Percentiles rank a stretch among this genome's conserved stretches.
Conservation (phyloP, 2,113 vertebrate genomes). For the Laterallus jamaicensis region DNA sequence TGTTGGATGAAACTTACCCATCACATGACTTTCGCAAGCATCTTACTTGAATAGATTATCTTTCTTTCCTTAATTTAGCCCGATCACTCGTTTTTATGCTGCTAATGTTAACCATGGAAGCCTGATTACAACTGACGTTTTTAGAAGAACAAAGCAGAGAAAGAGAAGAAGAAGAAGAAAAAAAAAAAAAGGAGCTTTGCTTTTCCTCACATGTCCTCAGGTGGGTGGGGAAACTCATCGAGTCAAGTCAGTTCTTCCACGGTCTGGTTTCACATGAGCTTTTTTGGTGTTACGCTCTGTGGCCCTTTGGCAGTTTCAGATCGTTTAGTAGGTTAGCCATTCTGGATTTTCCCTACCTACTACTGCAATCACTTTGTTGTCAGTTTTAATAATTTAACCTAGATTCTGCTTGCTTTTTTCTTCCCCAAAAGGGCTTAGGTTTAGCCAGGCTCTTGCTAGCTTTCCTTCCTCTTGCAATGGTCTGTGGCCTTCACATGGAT, state of each 20-base stretch:
- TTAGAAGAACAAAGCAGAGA: background rate
- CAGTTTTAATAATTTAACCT: background rate
- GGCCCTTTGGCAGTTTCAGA: background rate
- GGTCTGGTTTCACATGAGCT: background rate
- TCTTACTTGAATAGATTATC: background rate
- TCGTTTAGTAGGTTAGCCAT: background rate
- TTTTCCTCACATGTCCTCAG: background rate
- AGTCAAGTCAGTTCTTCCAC: background rate
- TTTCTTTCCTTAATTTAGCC: background rate
- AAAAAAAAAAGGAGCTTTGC: background rate
- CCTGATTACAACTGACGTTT: background rate
- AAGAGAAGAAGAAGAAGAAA: background rate
- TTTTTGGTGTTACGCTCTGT: background rate
- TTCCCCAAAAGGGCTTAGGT: background rate
- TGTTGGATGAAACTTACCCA: background rate
- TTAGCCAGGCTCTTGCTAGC: background rate
- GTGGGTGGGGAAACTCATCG: no score
- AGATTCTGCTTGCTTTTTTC: background rate
- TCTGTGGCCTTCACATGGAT: background rate
- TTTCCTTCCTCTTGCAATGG: background rate
- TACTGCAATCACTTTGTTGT: background rate
- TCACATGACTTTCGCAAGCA: background rate
- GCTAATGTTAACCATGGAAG: background rate
- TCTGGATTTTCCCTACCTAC: background rate
- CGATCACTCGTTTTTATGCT: background rate